These are phyloP conservation scores for Eupelmus urozonus DNA, from an alignment of 2,888 invertebrate species.

Conservation along the genomic window DNA sequence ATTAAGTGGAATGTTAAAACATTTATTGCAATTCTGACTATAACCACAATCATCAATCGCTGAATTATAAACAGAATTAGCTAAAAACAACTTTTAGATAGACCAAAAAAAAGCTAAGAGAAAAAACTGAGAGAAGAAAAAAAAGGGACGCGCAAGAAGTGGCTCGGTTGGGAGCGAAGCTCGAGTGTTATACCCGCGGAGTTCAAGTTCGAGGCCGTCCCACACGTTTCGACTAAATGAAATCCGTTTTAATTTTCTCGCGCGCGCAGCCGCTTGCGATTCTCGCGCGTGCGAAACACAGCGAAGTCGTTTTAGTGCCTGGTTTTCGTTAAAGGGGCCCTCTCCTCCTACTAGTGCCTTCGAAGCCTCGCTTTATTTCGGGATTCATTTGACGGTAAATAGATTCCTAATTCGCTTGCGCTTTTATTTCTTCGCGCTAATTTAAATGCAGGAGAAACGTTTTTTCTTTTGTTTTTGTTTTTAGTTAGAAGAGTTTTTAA, in stretches of 20 bases:
- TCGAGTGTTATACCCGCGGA: slow-evolving; percentile 48
- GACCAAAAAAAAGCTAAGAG: not conserved
- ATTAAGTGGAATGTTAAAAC: too few species aligned
- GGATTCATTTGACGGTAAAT: slow-evolving; percentile 22
- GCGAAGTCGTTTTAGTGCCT: slow-evolving; percentile 1
- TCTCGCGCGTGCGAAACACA: slow-evolving; percentile 43
- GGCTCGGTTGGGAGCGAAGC: slow-evolving; percentile 36
- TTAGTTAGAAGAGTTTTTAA: too few species aligned
- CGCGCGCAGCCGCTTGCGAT: slow-evolving; percentile 10
- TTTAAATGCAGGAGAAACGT: too few species aligned
- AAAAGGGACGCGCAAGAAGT: not conserved
- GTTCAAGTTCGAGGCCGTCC: slow-evolving; percentile 58
- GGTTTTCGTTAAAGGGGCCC: slow-evolving; percentile 42
- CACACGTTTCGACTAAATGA: slow-evolving; percentile 48
- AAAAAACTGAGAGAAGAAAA: not conserved
- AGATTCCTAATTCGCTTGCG: not conserved
- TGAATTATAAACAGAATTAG: too few species aligned
- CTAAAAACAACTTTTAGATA: not conserved
- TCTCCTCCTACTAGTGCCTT: not conserved
- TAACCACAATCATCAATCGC: too few species aligned
- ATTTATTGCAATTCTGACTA: too few species aligned
- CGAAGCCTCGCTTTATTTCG: slow-evolving; percentile 40
- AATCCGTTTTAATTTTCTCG: slow-evolving; percentile 58
- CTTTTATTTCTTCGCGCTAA: too few species aligned
- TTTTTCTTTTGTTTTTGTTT: too few species aligned